Evolutionary conservation across 1,140 invertebrate species (phyloP).

Genomic region (Scaptomyza montana): DNA sequence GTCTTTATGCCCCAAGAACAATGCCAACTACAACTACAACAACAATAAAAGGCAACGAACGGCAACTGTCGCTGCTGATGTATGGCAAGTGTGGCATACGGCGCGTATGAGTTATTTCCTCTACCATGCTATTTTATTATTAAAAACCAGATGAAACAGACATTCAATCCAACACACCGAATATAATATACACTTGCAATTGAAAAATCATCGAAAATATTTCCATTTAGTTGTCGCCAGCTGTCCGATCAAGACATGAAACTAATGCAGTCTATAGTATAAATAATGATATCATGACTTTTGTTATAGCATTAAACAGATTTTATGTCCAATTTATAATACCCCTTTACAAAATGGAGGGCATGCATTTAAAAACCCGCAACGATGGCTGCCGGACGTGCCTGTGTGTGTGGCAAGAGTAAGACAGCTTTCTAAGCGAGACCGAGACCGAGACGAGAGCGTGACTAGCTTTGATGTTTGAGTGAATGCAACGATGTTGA

Average conservation of each 20-base stretch:
- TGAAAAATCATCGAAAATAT: no score
- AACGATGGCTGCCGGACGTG: conserved; percentile 28
- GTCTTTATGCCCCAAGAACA: conserved; percentile 61
- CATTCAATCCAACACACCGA: not conserved
- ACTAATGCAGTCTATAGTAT: no score
- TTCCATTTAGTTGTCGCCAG: no score
- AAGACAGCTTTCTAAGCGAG: not conserved
- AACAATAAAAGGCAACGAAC: conserved; percentile 35
- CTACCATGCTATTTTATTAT: conserved; percentile 73
- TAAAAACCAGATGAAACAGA: conserved; percentile 26
- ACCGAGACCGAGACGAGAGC: conserved; percentile 45
- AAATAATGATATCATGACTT: not conserved
- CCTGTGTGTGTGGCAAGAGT: not conserved
- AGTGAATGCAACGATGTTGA: conserved; percentile 63
- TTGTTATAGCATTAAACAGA: not conserved
- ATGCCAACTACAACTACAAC: conserved; percentile 23
- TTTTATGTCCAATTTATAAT: not conserved
- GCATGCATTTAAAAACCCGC: conserved; percentile 32
- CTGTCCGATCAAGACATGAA: no score
- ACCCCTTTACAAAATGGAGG: not conserved
- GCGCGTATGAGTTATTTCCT: conserved; percentile 82
- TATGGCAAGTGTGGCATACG: conserved; percentile 75
- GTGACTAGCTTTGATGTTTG: conserved; percentile 80
- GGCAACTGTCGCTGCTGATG: conserved; percentile 70
- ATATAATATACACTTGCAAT: not conserved